These are phyloP conservation scores for Ostrea denselamellosa DNA, from an alignment of 1,140 invertebrate genomes.

Conservation along the genomic window DNA sequence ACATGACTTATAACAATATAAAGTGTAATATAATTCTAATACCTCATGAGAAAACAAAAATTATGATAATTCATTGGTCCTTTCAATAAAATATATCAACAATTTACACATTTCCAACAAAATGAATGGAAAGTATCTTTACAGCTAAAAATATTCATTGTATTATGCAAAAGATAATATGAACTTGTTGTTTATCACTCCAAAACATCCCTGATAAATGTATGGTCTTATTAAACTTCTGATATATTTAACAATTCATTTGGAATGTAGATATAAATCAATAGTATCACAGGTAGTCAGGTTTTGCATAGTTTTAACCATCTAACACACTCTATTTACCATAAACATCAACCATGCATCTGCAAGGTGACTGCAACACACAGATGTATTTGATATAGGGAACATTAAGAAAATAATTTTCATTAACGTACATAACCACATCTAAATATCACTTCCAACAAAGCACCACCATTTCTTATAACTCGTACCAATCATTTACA, in stretches of 20 bases:
- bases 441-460: too few species aligned
- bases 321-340: background rate
- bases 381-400: too few species aligned
- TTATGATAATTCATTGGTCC: background rate
- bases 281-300: background rate
- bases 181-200: background rate
- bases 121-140: background rate
- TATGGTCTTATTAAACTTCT: background rate
- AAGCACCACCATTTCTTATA: too few species aligned
- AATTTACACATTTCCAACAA: background rate
- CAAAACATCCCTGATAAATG: background rate
- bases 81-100: background rate
- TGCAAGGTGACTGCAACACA: too few species aligned
- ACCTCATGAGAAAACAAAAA: too few species aligned
- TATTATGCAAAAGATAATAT: background rate
- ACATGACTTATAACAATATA: too few species aligned
- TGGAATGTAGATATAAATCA: background rate
- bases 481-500: too few species aligned
- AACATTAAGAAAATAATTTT: too few species aligned
- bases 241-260: constrained; percentile 13
- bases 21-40: too few species aligned
- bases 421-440: too few species aligned
- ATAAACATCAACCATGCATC: too few species aligned
- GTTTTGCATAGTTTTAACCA: constrained; percentile 6
- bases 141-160: background rate